Evolutionary conservation across 2,113 vertebrate genomes (phyloP), one percentile per base, ranked within the genome.

Genomic region (Peromyscus polionotus): DNA sequence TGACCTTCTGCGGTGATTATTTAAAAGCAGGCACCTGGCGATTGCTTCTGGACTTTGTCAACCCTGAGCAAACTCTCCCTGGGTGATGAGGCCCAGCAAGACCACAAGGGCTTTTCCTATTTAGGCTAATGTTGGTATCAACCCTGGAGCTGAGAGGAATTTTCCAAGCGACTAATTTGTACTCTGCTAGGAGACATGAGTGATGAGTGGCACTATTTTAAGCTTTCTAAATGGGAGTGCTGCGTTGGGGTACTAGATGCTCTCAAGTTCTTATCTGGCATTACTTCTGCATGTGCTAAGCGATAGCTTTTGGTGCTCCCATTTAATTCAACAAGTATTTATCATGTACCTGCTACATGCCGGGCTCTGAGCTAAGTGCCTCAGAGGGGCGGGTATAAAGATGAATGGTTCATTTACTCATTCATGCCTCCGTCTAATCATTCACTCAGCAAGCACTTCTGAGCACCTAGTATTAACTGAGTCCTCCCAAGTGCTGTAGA

Each of bases 111-210:
- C 83, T 94, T 94, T 95, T 94, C 77, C 70, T 94, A 88, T 88
- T 93, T 88, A 90, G 95, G 93, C 68, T 88, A 88, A 93, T 90
- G 89, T 85, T 51, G 72, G 83, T 93, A 65, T 96, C 81, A 96
- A 96, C 90, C 83, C 96, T 96, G 4, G 2, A 95, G 91, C 93
- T 57, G 19, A 31, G 77, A 97, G 84, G 95, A 93, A 96, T 96
- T 98, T 97, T 96, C 97, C 92, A 88, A 96, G 93, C 80, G 92
- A 92, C 95, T 98, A 96, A 94, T 97, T 97, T 97, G 90, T 94
- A 95, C 93, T 92, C 95, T 93, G 80, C 97, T 70, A 85, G 87
- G 90, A 95, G 94, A 97, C 95, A 88, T 88, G 98, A 96, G 90
- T 48, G 88, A 97, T 94, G 97, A 92, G 81, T 68, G 85, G 84